Evolutionary conservation across 2,113 vertebrate species (phyloP), one percentile per base, ranked within the genome.

Genomic region (Melanostigma gelatinosum): DNA sequence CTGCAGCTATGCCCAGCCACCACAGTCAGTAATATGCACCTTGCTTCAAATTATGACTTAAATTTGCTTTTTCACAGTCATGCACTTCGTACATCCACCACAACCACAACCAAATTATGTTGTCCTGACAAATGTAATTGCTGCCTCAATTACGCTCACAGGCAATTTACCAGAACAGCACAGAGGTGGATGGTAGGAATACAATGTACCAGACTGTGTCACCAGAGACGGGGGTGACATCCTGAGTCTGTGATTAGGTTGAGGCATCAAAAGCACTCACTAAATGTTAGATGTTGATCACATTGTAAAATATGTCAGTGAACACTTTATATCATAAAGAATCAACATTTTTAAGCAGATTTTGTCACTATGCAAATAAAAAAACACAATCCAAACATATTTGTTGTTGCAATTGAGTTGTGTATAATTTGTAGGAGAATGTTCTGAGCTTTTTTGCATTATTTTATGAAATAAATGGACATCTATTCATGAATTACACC

Each of bases 31-130:
- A 29, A 32, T 15, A 8, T 24, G 2, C 18, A 6, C 44, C 24
- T 71, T 70, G 34, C 55, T 75, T 76, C 7, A 57, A 55, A 32
- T 44, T 9, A n/a, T 29, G 48, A 15, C 24, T 79, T 44, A 32
- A 2, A 64, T 67, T 22, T 48, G n/a, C 16, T n/a, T 10, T 32
- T 9, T 34, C n/a, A 42, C 40, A 29, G 42, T 29, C 24, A 67
- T 46, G 64, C 42, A 46, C 24, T 29, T 27, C 12, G 22, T 48
- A 29, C 64, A 48, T 48, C 8, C n/a, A 62, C 8, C 36, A 5
- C 12, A 52, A 8, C 20, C 44, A 50, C 27, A 68, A 22, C 8
- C 24, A 32, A 66, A 60, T 72, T 60, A 72, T 46, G 24, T 55
- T 36, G 34, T 22, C 10, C 24, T 32, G 27, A 76, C 16, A 57